Evolutionary conservation across 2,113 vertebrate genomes (phyloP).

Genomic region (Rhea americana): DNA sequence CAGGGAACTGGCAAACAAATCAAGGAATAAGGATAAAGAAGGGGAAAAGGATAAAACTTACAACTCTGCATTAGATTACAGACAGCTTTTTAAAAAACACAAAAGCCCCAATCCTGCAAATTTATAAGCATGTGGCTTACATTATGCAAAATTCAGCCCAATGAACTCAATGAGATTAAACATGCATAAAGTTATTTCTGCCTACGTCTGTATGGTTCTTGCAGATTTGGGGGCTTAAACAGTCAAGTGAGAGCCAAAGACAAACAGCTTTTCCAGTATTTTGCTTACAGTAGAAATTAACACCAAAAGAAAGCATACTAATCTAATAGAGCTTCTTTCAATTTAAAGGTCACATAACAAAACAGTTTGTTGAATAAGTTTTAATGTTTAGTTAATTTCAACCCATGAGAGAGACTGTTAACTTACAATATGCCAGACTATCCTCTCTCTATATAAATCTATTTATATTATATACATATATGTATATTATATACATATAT

Average conservation of each 20-base stretch:
- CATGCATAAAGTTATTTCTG: background rate
- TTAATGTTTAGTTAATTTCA: background rate
- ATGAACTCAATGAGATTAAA: background rate
- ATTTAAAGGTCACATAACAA: background rate
- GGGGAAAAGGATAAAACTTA: background rate
- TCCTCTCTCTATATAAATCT: no score
- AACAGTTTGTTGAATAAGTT: background rate
- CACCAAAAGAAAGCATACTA: background rate
- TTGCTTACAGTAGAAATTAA: background rate
- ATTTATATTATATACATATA: background rate
- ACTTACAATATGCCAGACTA: background rate
- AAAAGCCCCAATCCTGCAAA: background rate
- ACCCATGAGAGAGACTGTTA: background rate
- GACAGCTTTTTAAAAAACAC: background rate
- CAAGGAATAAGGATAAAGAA: background rate
- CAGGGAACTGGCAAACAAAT: slow-evolving; percentile 30
- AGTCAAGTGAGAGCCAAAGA: background rate
- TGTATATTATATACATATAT: background rate
- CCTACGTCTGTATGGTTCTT: background rate
- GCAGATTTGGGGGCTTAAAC: background rate
- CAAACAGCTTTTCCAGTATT: slow-evolving; percentile 3
- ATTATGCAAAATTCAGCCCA: background rate
- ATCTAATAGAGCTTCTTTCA: background rate
- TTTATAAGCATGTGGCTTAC: background rate
- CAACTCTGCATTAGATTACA: background rate